phyloP scores from a whole-genome alignment of 2,888 invertebrate genomes.

The Rhamnusium bicolor region DNA sequence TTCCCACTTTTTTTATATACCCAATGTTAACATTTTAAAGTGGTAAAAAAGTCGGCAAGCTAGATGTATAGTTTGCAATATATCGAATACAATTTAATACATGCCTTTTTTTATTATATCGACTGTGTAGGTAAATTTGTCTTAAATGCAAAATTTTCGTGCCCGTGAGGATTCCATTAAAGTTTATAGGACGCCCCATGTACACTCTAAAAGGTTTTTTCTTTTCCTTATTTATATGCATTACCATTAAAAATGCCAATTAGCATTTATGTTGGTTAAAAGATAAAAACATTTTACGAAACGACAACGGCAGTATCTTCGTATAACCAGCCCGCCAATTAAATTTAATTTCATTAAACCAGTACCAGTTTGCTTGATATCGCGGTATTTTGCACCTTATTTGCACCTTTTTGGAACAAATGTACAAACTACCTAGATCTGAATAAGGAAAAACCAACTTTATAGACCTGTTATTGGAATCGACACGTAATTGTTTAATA shows the following conservation, averaged over 20 bases:
- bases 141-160: not conserved
- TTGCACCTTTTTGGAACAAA: conserved; percentile 29
- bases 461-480: not conserved
- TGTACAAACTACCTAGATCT: not conserved
- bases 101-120: not conserved
- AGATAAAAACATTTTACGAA: conserved; percentile 60
- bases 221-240: conserved; percentile 24
- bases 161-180: not conserved
- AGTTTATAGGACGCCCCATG: conserved; percentile 22
- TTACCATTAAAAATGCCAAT: conserved; percentile 56
- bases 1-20: no score
- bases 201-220: not conserved
- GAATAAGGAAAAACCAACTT: not conserved
- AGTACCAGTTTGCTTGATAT: conserved; percentile 53
- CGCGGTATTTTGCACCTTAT: conserved; percentile 46
- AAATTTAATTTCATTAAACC: conserved; percentile 64
- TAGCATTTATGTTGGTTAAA: conserved; percentile 59
- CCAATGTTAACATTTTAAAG: no score
- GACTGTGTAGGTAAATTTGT: not conserved
- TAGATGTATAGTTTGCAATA: no score
- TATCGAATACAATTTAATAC: not conserved
- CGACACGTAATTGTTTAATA: not conserved
- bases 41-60: no score
- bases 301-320: conserved; percentile 51
- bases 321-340: conserved; percentile 59